Evolutionary conservation across 1,140 invertebrate genomes (phyloP).

Genomic region (Drosophila elegans): DNA sequence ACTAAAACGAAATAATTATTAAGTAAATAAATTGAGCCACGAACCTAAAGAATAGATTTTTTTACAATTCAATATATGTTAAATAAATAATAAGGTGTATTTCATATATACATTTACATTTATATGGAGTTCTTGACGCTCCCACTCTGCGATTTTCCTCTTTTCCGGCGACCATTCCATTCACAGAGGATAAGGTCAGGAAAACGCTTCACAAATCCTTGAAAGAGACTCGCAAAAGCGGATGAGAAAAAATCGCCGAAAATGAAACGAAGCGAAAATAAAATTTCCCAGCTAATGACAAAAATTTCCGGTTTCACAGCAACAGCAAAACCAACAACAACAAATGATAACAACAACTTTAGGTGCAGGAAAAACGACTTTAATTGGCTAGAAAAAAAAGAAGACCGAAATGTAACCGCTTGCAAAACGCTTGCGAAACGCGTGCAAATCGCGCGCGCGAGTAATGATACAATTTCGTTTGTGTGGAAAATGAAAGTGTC

Average conservation of each 20-base stretch:
- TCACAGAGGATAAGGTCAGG: constrained; percentile 26
- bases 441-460: constrained; percentile 5
- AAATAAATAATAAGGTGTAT: too few species aligned
- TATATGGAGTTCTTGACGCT: neutral
- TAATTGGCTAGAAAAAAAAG: neutral
- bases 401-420: constrained; percentile 13
- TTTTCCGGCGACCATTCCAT: constrained; percentile 12
- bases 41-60: too few species aligned
- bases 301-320: constrained; percentile 70
- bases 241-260: constrained; percentile 14
- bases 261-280: constrained; percentile 72
- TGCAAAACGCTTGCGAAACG: constrained; percentile 15
- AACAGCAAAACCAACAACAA: neutral
- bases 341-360: neutral
- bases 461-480: constrained; percentile 16
- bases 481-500: constrained; percentile 26
- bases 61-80: too few species aligned
- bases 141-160: neutral
- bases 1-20: too few species aligned
- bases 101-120: too few species aligned
- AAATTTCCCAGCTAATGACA: constrained; percentile 78
- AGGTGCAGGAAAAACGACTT: constrained; percentile 12
- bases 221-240: constrained; percentile 6
- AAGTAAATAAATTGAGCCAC: too few species aligned
- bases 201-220: constrained; percentile 17